Evolutionary conservation across 2,113 vertebrate genomes (phyloP).

Genomic region (Macquaria ambigua): DNA sequence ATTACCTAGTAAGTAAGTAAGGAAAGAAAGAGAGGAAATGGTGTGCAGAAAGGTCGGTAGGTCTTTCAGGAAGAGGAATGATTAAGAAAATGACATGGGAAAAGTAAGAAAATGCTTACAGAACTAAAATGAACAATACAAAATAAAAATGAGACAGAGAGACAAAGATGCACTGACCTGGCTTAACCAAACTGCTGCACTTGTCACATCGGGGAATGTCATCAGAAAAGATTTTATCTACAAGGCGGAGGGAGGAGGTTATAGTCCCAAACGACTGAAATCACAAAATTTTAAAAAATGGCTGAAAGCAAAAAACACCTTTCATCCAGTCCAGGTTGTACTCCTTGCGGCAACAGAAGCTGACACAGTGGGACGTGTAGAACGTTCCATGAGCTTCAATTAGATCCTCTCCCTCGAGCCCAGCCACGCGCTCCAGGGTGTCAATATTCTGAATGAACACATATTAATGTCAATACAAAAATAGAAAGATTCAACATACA

Average conservation of each 20-base stretch:
- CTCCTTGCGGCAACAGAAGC: conserved; percentile 83
- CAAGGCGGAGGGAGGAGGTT: conserved; percentile 18
- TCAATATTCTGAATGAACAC: conserved; percentile 89
- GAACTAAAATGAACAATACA: background rate
- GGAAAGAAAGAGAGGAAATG: background rate
- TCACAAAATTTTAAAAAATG: background rate
- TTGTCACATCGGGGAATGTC: conserved; percentile 89
- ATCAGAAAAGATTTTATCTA: conserved; percentile 92
- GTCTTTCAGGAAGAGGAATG: background rate
- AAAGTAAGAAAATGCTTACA: background rate
- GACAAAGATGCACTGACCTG: conserved; percentile 83
- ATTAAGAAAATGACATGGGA: background rate
- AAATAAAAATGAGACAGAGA: background rate
- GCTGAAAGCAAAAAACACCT: conserved; percentile 78
- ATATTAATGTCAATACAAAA: background rate
- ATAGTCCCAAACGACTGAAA: background rate
- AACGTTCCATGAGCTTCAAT: conserved; percentile 95
- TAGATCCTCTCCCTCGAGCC: conserved; percentile 87
- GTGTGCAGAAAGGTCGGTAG: background rate
- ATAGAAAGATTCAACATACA: background rate
- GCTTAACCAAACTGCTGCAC: conserved; percentile 91
- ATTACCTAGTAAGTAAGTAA: background rate
- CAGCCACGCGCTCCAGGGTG: conserved; percentile 91
- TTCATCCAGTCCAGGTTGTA: conserved; percentile 94
- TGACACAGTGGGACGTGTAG: conserved; percentile 90